These are phyloP conservation scores for Sebastes oblongus DNA, from an alignment of 2,797 vertebrate genomes.

Conservation along the genomic window DNA sequence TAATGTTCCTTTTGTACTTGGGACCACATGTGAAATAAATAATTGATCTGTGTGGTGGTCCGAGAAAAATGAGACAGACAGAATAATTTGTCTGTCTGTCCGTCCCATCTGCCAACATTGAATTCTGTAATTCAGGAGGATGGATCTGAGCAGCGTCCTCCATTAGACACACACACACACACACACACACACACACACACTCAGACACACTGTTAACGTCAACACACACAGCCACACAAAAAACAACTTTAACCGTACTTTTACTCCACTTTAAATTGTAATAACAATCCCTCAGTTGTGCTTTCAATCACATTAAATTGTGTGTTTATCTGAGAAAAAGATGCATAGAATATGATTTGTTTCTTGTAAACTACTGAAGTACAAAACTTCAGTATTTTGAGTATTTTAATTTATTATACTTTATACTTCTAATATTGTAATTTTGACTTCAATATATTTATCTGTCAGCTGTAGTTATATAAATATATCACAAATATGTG, in stretches of 20 bases:
- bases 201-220: not conserved
- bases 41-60: conserved; percentile 80
- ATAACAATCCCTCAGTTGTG: not conserved
- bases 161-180: not conserved
- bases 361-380: not conserved
- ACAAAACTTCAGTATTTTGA: not conserved
- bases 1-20: conserved; percentile 47
- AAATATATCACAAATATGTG: not conserved
- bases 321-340: not conserved
- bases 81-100: conserved; percentile 78
- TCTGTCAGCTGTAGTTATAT: not conserved
- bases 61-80: conserved; percentile 74
- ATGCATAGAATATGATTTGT: not conserved
- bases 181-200: not conserved
- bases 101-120: conserved; percentile 72
- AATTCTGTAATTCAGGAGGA: conserved; percentile 43
- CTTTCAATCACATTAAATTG: not conserved
- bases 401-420: not conserved
- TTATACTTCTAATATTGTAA: not conserved
- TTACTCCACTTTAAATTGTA: not conserved
- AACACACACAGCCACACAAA: not conserved
- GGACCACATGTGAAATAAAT: conserved; percentile 76
- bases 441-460: not conserved
- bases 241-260: not conserved
- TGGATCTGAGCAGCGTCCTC: conserved; percentile 7